These are phyloP conservation scores for Papio anubis DNA, from an alignment of 2,113 vertebrate species.

Conservation along the genomic window DNA sequence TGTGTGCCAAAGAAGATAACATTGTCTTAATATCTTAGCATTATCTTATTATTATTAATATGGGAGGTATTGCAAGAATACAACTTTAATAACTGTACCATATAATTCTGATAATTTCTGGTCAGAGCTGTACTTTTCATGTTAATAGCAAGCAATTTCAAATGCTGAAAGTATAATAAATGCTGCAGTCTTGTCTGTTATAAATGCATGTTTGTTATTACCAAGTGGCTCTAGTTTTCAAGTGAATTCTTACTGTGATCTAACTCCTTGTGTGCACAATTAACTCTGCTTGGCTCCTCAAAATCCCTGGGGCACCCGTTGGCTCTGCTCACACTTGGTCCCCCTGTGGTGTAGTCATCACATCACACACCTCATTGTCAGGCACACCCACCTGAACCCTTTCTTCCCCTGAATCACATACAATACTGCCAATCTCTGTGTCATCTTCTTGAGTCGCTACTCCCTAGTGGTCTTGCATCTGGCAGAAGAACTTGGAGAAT, in stretches of 20 bases:
- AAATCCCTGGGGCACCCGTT: neutral
- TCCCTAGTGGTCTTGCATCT: slow-evolving; percentile 57
- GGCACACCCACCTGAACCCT: slow-evolving; percentile 46
- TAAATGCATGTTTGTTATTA: slow-evolving; percentile 48
- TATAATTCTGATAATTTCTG: neutral
- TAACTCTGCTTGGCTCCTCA: neutral
- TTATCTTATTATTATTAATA: neutral
- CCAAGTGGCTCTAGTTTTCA: neutral
- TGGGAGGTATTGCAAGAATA: neutral
- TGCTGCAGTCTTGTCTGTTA: neutral
- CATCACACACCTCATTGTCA: neutral
- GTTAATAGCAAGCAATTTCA: neutral
- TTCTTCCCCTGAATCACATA: neutral
- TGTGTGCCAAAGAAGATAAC: neutral
- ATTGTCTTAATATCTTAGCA: no score
- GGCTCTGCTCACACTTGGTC: neutral
- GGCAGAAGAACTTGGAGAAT: slow-evolving; percentile 50
- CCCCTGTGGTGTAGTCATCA: neutral
- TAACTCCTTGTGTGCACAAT: neutral
- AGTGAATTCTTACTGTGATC: neutral
- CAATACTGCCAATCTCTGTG: neutral
- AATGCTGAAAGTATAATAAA: slow-evolving; percentile 36
- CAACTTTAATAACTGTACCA: neutral
- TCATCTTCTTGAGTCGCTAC: slow-evolving; percentile 25
- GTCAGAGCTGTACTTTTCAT: neutral